Evolutionary conservation across 2,113 vertebrate genomes (phyloP), one percentile per base, ranked within the genome.

Genomic region (Etheostoma spectabile): DNA sequence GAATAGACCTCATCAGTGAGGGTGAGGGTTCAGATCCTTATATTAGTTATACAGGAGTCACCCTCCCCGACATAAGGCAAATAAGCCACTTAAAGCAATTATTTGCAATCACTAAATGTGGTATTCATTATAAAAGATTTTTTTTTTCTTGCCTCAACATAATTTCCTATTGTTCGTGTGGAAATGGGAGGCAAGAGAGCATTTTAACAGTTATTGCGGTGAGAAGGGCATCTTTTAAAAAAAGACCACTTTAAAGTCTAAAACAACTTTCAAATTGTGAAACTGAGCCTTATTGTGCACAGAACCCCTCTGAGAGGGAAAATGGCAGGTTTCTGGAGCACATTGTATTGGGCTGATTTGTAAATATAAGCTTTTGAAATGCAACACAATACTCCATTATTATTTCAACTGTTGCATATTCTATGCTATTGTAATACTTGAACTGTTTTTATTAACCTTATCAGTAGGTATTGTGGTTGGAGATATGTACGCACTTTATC

Each of bases 1-100:
- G 97, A 99, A 99, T 99, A 97, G 96, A 93, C 97, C 96, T 99
- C 98, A 99, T 99, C 98, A 99, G 95, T 13, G 83, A 93, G 95
- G 97, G 95, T 96, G 94, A 97, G 95, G 97, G 97, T 96, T 99
- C 97, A 97, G 83, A 93, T 90, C 57, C 92, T 95, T 93, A 95
- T 95, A 97, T 96, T 96, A 96, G 96, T 96, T 96, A 95, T 93
- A 95, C 93, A 86, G 96, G 95, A 97, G 96, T 97, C 96, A 96
- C 97, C 96, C 95, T 90, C 95, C 93, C 79, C 95, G 95, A 97
- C 97, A 97, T 94, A 92, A 93, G 93, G 94, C 91, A 96, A 95
- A 97, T 95, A 94, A 95, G 93, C 95, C 95, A 96, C 95, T 96
- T 96, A 97, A 96, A 94, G 94, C 97, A 99, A 99, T 99, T 96